Conservation (phyloP, 1,140 invertebrate species). For the Brachionus asplanchnoidis region DNA sequence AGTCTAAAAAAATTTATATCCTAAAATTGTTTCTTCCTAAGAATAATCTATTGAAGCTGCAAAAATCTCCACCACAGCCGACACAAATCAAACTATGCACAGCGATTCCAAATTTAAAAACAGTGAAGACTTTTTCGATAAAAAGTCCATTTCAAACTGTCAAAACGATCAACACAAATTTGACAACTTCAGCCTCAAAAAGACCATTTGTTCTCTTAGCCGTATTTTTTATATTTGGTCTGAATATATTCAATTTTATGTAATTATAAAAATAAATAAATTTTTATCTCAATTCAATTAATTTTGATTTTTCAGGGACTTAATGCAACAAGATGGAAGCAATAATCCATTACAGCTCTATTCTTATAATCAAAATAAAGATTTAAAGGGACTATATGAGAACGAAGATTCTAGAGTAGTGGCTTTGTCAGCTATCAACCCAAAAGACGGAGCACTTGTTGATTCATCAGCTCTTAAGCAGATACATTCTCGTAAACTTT, state of each 20-base stretch:
- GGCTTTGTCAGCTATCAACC: background rate
- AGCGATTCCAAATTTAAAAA: background rate
- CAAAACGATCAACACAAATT: background rate
- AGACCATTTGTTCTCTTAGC: constrained; percentile 9
- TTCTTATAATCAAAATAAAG: background rate
- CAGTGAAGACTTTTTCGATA: background rate
- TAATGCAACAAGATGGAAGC: background rate
- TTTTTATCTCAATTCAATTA: background rate
- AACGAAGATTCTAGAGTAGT: background rate
- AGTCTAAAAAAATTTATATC: too few relatives aligned
- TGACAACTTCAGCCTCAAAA: background rate
- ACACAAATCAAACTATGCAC: background rate
- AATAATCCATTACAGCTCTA: background rate
- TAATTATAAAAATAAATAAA: background rate
- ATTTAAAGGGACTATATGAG: background rate
- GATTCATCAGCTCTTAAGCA: background rate
- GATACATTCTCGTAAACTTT: background rate
- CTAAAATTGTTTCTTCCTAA: background rate
- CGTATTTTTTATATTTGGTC: constrained; percentile 8
- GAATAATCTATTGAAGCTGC: constrained; percentile 1
- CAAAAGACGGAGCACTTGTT: constrained; percentile 35
- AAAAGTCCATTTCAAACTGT: background rate
- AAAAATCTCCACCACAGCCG: background rate
- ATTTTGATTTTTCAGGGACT: background rate
- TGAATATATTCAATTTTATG: constrained; percentile 35